These are phyloP conservation scores for Odontocolon sp. DNA, from an alignment of 2,888 invertebrate genomes.

Conservation along the genomic window DNA sequence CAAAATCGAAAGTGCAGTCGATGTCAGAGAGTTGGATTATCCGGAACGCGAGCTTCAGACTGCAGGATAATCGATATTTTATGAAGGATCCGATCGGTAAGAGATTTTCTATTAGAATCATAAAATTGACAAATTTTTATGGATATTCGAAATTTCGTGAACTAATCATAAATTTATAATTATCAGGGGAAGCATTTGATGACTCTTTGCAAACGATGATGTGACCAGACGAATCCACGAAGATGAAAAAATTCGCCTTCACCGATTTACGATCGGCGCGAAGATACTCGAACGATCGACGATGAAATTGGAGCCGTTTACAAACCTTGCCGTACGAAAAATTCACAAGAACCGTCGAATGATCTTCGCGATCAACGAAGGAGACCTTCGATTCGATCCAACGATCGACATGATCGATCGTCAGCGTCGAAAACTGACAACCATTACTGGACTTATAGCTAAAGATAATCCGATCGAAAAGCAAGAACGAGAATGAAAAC, in stretches of 20 bases:
- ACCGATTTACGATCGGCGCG: conserved; percentile 52
- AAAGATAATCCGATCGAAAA: not conserved
- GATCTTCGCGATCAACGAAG: not conserved
- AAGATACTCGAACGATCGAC: conserved; percentile 17
- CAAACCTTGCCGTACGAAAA: conserved; percentile 30
- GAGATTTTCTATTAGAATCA: not conserved
- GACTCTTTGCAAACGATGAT: conserved; percentile 57
- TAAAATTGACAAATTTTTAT: not conserved
- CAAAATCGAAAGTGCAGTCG: conserved; percentile 64
- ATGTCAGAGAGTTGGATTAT: conserved; percentile 56
- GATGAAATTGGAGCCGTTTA: conserved; percentile 41
- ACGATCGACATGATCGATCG: conserved; percentile 41
- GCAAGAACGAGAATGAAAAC: conserved; percentile 21
- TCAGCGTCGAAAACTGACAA: conserved; percentile 16
- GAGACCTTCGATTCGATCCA: conserved; percentile 1
- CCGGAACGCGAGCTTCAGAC: conserved; percentile 63
- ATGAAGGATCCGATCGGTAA: conserved; percentile 66
- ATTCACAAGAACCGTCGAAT: conserved; percentile 17
- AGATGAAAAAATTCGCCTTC: conserved; percentile 62
- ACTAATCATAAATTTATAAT: conserved; percentile 3
- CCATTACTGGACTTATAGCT: conserved; percentile 15
- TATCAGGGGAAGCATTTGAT: conserved; percentile 64
- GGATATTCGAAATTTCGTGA: not conserved
- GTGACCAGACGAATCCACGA: conserved; percentile 60
- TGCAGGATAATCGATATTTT: conserved; percentile 62